Percentiles rank a stretch among this genome's conserved stretches.
These are phyloP conservation scores for Cephonodes hylas DNA, from an alignment of 2,888 invertebrate genomes.

Conservation along the genomic window DNA sequence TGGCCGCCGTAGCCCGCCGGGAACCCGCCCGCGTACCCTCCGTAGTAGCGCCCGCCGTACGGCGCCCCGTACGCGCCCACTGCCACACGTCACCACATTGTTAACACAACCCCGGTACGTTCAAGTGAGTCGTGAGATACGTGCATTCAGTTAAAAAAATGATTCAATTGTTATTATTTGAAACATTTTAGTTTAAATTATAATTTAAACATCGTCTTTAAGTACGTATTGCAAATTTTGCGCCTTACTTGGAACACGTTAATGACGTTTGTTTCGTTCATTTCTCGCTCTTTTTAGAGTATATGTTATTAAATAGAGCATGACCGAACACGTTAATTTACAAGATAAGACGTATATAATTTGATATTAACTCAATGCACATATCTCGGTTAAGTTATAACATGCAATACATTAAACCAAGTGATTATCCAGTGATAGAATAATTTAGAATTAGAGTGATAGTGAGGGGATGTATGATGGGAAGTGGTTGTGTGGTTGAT, in stretches of 20 bases:
- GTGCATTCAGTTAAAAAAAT: background rate
- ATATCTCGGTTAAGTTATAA: background rate
- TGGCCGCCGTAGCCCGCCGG: constrained; percentile 43
- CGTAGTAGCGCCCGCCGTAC: constrained; percentile 68
- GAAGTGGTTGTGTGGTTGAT: background rate
- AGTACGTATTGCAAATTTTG: too few relatives aligned
- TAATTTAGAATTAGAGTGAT: background rate
- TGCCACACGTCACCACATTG: constrained; percentile 6
- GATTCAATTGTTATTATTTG: background rate
- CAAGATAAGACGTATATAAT: background rate
- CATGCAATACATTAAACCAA: background rate
- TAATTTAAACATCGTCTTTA: too few relatives aligned
- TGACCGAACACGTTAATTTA: too few relatives aligned
- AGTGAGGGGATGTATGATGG: background rate
- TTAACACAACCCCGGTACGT: constrained; percentile 2
- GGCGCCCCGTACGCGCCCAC: constrained; percentile 56
- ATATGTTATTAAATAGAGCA: too few relatives aligned
- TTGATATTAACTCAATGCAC: background rate
- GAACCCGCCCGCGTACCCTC: constrained; percentile 54
- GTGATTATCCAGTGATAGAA: constrained; percentile 5
- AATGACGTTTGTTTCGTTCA: too few relatives aligned
- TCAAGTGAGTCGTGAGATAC: background rate
- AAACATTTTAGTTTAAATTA: too few relatives aligned
- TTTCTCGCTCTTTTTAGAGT: too few relatives aligned
- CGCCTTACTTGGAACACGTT: too few relatives aligned